Evolutionary conservation across 2,113 vertebrate species (phyloP).

Genomic region (Rhadina sibilatrix): DNA sequence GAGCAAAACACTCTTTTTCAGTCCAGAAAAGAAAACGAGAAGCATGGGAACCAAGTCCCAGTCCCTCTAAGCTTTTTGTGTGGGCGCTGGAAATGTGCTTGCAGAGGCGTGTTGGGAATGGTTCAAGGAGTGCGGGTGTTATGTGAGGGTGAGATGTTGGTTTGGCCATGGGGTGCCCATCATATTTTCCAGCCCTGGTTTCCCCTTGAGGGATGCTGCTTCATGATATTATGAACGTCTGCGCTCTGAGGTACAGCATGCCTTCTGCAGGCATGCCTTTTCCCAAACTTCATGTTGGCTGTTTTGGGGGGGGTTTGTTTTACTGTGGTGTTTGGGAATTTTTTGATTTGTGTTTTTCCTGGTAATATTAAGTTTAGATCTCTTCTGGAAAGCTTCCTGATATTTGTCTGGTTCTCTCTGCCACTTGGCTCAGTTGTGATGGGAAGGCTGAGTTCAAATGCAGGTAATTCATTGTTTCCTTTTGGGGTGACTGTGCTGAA

Average conservation of each 20-base stretch:
- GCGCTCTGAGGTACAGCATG: neutral
- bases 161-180: neutral
- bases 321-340: neutral
- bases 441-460: neutral
- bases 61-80: neutral
- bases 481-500: neutral
- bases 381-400: neutral
- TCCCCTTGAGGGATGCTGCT: neutral
- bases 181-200: neutral
- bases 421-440: neutral
- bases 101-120: neutral
- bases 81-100: neutral
- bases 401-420: neutral
- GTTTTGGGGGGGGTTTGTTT: neutral
- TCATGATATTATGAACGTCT: accelerated
- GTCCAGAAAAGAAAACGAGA: neutral
- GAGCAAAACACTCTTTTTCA: neutral
- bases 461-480: neutral
- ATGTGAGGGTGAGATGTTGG: neutral
- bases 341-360: neutral
- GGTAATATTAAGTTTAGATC: neutral
- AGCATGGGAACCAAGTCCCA: neutral
- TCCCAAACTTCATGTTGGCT: neutral
- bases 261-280: neutral
- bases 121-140: neutral